Evolutionary conservation across 2,113 vertebrate genomes (phyloP).

Genomic region (Oreochromis aureus): DNA sequence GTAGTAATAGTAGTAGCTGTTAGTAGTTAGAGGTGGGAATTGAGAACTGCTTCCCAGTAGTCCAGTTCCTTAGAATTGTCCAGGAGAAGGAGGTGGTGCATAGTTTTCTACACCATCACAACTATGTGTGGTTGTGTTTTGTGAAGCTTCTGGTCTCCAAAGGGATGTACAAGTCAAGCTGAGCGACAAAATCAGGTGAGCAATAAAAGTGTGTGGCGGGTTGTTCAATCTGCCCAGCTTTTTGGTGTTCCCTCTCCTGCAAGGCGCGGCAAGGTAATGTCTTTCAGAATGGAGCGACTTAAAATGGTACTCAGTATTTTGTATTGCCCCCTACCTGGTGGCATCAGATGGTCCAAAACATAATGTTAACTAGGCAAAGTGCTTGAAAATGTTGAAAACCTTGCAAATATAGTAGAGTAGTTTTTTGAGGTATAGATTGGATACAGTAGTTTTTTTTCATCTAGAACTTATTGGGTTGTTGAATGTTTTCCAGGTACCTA

Average conservation of each 20-base stretch:
- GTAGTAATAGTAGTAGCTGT: background rate
- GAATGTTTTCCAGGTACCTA: too few species aligned
- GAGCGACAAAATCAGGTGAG: background rate
- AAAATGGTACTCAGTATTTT: too few species aligned
- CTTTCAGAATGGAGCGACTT: too few species aligned
- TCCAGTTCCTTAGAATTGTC: background rate
- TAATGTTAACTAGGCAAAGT: background rate
- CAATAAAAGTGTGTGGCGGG: background rate
- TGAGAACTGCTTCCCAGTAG: background rate
- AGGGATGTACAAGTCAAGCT: background rate
- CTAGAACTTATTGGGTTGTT: background rate
- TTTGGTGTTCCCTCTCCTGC: background rate
- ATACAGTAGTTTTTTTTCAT: background rate
- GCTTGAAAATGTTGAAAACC: background rate
- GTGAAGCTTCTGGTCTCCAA: background rate
- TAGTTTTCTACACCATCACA: background rate
- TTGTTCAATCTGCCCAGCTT: background rate
- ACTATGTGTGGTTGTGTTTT: background rate
- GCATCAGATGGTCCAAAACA: background rate
- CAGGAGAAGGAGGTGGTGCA: background rate
- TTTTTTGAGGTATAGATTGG: background rate
- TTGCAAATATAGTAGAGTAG: background rate
- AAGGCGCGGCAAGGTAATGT: accelerated
- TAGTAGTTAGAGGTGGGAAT: background rate
- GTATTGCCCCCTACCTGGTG: background rate